Percentiles rank a stretch among this genome's conserved stretches.
These are phyloP conservation scores for Sciaenops ocellatus DNA, from an alignment of 2,797 vertebrate genomes.

Conservation along the genomic window DNA sequence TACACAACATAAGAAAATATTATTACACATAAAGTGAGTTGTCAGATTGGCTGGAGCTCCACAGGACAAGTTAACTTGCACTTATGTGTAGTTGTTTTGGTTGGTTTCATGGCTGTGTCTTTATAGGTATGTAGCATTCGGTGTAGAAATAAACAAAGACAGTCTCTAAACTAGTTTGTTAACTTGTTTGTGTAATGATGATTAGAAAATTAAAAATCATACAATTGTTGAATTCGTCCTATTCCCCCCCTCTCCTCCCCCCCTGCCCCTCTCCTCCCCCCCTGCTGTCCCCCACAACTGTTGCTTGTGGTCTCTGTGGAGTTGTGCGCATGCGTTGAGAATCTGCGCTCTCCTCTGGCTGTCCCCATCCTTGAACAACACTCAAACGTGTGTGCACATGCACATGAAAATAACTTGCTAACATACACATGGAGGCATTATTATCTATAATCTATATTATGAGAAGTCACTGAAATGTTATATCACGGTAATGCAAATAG, in stretches of 20 bases:
- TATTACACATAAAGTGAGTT: background rate
- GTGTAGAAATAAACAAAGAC: background rate
- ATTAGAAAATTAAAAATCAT: conserved; percentile 26
- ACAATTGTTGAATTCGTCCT: conserved; percentile 38
- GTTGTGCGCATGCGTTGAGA: conserved; percentile 70
- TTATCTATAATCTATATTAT: background rate
- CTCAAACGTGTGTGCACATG: conserved; percentile 33
- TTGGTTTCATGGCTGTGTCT: background rate
- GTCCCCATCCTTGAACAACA: conserved; percentile 30
- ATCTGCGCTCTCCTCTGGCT: conserved; percentile 28
- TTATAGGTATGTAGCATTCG: background rate
- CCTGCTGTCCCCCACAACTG: conserved; percentile 43
- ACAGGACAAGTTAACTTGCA: background rate
- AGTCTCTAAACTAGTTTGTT: no score
- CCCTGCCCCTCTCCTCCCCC: background rate
- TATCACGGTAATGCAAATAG: background rate
- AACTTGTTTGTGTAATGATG: background rate
- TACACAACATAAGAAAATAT: background rate
- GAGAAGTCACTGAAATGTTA: background rate
- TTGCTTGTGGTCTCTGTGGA: conserved; percentile 56
- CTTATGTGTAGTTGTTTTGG: conserved; percentile 3
- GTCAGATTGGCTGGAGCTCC: background rate
- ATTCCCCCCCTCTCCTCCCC: background rate
- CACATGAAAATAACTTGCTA: background rate
- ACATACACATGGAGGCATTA: background rate